These are phyloP conservation scores for Xiphorhynchus elegans DNA, from an alignment of 2,113 vertebrate species.

Conservation along the genomic window DNA sequence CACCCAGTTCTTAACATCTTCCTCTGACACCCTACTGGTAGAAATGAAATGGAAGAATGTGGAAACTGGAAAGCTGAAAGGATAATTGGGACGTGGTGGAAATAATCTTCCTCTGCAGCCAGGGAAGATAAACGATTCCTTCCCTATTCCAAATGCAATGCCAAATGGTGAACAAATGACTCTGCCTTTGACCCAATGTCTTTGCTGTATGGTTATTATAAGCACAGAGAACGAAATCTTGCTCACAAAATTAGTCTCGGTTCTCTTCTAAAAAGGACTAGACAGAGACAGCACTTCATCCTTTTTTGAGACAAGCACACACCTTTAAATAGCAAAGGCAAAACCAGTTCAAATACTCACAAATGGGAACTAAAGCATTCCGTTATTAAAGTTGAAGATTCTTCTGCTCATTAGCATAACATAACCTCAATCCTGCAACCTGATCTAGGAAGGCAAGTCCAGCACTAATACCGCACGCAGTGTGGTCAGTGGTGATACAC, in stretches of 20 bases:
- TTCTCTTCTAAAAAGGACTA: not conserved
- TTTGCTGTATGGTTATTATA: not conserved
- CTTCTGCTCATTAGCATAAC: not conserved
- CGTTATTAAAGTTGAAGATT: not conserved
- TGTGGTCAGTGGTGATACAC: accelerated
- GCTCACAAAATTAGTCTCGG: not conserved
- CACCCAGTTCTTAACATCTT: not conserved
- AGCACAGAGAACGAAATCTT: not conserved
- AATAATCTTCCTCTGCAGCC: not conserved
- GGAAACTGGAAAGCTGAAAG: not conserved
- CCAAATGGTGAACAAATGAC: conserved; percentile 2
- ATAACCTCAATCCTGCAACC: not conserved
- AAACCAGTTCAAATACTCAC: not conserved
- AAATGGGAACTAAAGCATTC: not conserved
- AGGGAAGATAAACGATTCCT: not conserved
- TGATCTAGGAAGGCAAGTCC: not conserved
- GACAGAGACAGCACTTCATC: not conserved
- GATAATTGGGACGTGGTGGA: accelerated
- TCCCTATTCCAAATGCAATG: not conserved
- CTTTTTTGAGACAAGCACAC: not conserved
- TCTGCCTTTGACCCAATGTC: not conserved
- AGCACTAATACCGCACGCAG: accelerated
- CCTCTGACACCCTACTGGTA: not conserved
- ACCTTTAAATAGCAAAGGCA: not conserved
- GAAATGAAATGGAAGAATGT: not conserved